Evolutionary conservation across 2,113 vertebrate genomes (phyloP), one percentile per base, ranked within the genome.

Genomic region (Pionites leucogaster): DNA sequence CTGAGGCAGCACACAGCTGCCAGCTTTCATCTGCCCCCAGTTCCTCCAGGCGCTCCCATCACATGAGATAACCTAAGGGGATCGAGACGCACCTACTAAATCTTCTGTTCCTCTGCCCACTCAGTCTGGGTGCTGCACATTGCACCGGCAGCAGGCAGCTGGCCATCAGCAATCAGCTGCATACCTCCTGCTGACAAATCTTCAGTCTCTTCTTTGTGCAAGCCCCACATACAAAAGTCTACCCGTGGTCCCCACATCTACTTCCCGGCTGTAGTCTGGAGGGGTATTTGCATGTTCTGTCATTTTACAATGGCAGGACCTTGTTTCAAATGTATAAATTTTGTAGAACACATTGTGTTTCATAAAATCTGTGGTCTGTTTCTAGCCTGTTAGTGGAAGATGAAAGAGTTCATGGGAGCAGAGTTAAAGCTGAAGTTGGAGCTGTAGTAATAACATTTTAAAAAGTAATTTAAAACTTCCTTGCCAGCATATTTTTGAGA

Each of bases 1-100:
- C 93, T 5, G 37, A 27, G 97, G 96, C 96, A 27, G 95, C 67
- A 41, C 95, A 69, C 95, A 96, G 96, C 95, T 96, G 95, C 95
- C 95, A 95, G 95, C 97, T 97, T 97, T 96, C 96, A 95, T 97
- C 97, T 97, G 95, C 96, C 96, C 97, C 95, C 92, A 24, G 90
- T 68, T 88, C 70, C 96, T 90, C 39, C 59, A 27, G 95, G 95
- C 85, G 31, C 79, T 83, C 27, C 27, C 78, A 69, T 90, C 95
- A 96, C 95, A 85, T 88, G 92, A 37, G 29, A 22, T 9, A 23
- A 90, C 92, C 93, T 23, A 5, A 2, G 91, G 96, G 76, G 18
- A 20, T 12, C 4, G 46, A 50, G 92, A 70, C 90, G 81, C 68
- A 91, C 90, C 88, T 90, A 52, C 80, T 42, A 64, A 88, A 76